Evolutionary conservation across 2,113 vertebrate species (phyloP).

Genomic region (Urocolius indicus): DNA sequence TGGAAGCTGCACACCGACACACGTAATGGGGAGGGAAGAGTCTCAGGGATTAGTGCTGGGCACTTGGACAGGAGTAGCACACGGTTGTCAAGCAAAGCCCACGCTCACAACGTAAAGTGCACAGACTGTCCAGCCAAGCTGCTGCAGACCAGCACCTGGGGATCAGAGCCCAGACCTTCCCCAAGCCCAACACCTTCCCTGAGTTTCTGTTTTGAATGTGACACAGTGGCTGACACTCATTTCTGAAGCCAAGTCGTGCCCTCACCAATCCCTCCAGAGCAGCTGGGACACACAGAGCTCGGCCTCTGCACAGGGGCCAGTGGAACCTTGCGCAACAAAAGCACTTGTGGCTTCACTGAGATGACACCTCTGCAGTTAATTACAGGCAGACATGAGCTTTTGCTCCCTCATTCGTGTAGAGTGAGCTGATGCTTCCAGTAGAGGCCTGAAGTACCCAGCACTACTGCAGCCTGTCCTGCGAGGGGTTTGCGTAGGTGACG

Average conservation of each 20-base stretch:
- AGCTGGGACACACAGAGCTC: not conserved
- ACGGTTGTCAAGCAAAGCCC: accelerated
- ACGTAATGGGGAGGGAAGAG: accelerated
- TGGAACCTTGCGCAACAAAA: not conserved
- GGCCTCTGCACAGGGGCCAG: not conserved
- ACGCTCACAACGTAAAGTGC: accelerated
- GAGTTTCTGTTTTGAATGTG: not conserved
- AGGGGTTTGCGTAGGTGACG: not conserved
- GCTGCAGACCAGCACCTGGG: not conserved
- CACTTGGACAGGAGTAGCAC: not conserved
- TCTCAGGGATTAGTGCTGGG: not conserved
- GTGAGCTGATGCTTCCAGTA: not conserved
- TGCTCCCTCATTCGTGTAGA: not conserved
- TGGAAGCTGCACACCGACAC: not conserved
- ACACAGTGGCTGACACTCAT: not conserved
- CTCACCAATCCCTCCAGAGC: not conserved
- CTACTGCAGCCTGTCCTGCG: accelerated
- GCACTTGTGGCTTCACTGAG: not conserved
- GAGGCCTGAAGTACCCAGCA: not conserved
- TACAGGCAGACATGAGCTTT: not conserved
- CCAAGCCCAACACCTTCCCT: not conserved
- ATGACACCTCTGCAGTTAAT: not conserved
- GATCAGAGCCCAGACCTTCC: not conserved
- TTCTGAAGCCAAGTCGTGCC: not conserved
- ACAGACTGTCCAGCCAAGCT: not conserved